These are phyloP conservation scores for Notoglanidium macrostoma DNA, from an alignment of 2,797 vertebrate species.

Conservation along the genomic window DNA sequence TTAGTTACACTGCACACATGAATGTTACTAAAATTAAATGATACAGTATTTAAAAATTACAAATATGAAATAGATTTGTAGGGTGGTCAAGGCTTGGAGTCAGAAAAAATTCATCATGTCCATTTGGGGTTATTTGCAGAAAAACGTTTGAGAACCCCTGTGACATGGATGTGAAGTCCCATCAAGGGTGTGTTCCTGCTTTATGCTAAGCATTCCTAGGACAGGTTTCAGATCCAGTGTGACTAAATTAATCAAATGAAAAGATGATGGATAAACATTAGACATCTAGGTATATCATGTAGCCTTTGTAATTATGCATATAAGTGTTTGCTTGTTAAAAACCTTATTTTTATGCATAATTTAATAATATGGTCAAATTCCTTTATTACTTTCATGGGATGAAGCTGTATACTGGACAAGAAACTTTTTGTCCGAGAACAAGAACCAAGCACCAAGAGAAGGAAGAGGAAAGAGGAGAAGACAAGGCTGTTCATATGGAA, in stretches of 20 bases:
- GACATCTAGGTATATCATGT: neutral
- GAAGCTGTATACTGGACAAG: conserved; percentile 49
- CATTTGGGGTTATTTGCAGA: neutral
- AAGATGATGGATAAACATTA: neutral
- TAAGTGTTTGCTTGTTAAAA: neutral
- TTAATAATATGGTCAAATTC: neutral
- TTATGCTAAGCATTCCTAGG: neutral
- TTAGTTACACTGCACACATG: neutral
- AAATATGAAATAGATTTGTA: neutral
- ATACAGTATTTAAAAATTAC: neutral
- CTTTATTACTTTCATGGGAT: neutral
- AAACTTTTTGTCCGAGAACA: conserved; percentile 60
- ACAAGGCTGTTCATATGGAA: conserved; percentile 14
- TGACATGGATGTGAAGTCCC: neutral
- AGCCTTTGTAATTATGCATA: neutral
- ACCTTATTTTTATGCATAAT: neutral
- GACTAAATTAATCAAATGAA: neutral
- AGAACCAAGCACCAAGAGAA: conserved; percentile 57
- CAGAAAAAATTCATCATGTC: neutral
- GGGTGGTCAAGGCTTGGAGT: neutral
- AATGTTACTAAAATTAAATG: neutral
- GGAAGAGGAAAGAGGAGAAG: conserved; percentile 36
- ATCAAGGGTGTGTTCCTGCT: neutral
- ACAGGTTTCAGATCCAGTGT: neutral
- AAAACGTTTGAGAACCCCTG: neutral